A percentile compares a stretch with the other conserved stretches of the same genome.
phyloP scores from a whole-genome alignment of 2,797 vertebrate genomes.

The Ammospiza maritima region DNA sequence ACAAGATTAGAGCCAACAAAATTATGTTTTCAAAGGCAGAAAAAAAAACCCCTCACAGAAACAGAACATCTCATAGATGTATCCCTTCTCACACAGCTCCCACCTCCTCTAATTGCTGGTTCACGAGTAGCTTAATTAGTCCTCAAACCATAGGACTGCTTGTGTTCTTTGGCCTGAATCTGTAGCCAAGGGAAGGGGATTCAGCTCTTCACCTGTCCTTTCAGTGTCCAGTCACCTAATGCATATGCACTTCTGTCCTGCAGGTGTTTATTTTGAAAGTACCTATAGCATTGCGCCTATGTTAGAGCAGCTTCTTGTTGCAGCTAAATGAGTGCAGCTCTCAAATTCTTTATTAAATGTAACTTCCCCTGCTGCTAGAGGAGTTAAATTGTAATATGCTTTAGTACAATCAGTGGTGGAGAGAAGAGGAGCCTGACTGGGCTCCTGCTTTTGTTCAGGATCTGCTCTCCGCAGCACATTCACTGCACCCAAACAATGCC shows the following conservation, averaged over 20 bases:
- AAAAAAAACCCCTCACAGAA: not conserved
- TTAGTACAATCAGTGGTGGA: not conserved
- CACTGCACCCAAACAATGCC: constrained; percentile 10
- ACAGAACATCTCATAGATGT: not conserved
- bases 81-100: not conserved
- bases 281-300: not conserved
- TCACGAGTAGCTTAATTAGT: not conserved
- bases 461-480: constrained; percentile 16
- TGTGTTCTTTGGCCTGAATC: not conserved
- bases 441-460: not conserved
- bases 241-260: not conserved
- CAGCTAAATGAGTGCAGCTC: not conserved
- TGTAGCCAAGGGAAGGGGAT: not conserved
- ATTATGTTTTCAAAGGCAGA: not conserved
- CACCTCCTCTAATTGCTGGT: not conserved
- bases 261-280: not conserved
- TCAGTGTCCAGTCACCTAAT: not conserved
- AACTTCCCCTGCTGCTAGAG: not conserved
- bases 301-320: constrained; percentile 1
- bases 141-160: not conserved
- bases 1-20: not conserved
- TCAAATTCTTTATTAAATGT: not conserved
- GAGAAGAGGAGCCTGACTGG: not conserved
- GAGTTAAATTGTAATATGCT: constrained; percentile 4
- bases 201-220: not conserved